phyloP scores from a whole-genome alignment of 2,797 vertebrate genomes.

The Falco novaeseelandiae region DNA sequence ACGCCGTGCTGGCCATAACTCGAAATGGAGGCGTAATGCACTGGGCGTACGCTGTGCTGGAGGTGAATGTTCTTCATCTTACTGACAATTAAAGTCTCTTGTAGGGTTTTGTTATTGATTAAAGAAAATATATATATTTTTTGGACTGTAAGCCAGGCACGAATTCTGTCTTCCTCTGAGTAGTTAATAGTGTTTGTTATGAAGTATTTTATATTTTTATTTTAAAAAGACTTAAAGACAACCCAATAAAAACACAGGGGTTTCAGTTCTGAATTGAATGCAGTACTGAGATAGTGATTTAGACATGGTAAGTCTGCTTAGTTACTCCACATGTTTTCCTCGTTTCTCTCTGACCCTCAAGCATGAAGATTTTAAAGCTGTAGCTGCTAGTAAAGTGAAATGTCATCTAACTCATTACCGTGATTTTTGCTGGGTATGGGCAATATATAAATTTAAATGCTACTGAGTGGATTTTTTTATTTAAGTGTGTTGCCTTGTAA shows the following conservation, averaged over 20 bases:
- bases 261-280: neutral
- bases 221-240: neutral
- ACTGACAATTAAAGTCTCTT: neutral
- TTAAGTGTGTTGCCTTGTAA: neutral
- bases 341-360: neutral
- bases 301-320: neutral
- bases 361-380: neutral
- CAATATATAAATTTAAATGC: conserved; percentile 24
- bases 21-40: neutral
- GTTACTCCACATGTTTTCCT: neutral
- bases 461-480: neutral
- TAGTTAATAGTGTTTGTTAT: neutral
- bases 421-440: neutral
- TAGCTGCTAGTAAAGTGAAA: conserved; percentile 22
- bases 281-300: neutral
- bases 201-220: neutral
- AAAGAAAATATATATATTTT: too few relatives aligned
- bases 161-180: neutral
- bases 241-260: neutral
- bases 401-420: conserved; percentile 3
- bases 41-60: neutral
- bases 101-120: neutral
- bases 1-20: neutral
- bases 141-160: neutral
- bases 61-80: neutral